Base-by-base conservation (phyloP, 2,797 vertebrate genomes). In the Lerista edwardsae region DNA sequence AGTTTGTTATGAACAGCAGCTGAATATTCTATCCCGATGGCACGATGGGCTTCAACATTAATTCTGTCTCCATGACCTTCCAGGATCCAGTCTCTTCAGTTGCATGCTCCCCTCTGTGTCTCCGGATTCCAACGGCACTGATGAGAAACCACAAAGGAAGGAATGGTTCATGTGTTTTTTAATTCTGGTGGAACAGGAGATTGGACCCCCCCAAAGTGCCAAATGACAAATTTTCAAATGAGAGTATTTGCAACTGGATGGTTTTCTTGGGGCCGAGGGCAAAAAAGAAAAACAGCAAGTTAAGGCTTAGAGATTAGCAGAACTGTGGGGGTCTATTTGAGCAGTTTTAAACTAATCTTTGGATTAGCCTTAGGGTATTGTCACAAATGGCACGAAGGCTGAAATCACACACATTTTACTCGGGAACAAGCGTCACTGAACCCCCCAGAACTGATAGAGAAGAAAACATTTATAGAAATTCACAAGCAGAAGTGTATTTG, bases 191-290 rank as follows among this genome's bases (percentile, higher is more conserved):
- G 8, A 67, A 64, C 62, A 55, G 2, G 55, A 21, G 69, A 29
- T 11, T 86, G 55, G 31, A 21, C 14, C 59, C 29, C 5, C 1
- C 1, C 7, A 6, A 0, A 62, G 6, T 6, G 67, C 19, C 39
- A 47, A 51, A 51, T 79, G 64, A 78, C 71, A 62, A 0, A 5
- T 12, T 73, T 51, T 15, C 7, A 23, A 67, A 2, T 2, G 65
- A 55, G 21, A 0, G 0, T 29, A 9, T n/a, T 1, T 76, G 9
- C 1, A 0, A 11, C 10, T 27, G 21, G 11, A 57, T 1, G 0
- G 29, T 31, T 51, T 12, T 25, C 39, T 19, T n/a, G 21, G 34
- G 2, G 7, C 9, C 65, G 39, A 29, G 17, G n/a, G 29, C 44
- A 75, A 47, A 79, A 19, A 11, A 0, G 0, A 0, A 57, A 65